These are phyloP conservation scores for Nematostella vectensis DNA, from an alignment of 92 coral and sea anemone genomes.

Conservation along the genomic window DNA sequence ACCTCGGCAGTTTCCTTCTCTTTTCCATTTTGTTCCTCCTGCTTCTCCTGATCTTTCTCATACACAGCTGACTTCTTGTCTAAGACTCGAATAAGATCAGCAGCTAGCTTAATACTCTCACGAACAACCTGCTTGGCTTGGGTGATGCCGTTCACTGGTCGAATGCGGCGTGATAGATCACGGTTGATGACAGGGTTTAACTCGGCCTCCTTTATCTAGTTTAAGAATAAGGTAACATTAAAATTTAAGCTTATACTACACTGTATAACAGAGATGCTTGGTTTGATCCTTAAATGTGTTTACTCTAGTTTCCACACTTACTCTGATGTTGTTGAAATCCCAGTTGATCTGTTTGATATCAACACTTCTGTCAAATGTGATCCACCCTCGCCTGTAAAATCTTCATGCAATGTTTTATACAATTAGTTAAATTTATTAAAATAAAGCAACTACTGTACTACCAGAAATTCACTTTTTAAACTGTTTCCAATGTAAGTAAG, in stretches of 20 bases:
- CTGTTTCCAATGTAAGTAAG: no score
- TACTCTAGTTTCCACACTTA: slow-evolving; percentile 25
- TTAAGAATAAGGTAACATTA: not conserved
- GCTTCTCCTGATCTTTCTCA: slow-evolving; percentile 45
- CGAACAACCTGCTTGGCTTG: slow-evolving; percentile 74
- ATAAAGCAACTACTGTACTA: not conserved
- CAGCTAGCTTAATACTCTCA: slow-evolving; percentile 82
- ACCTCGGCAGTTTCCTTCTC: slow-evolving; percentile 60
- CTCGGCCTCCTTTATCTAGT: slow-evolving; percentile 83
- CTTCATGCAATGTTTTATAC: no score
- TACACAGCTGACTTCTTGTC: slow-evolving; percentile 71
- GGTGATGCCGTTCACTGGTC: slow-evolving; percentile 72
- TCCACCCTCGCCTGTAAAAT: slow-evolving; percentile 95
- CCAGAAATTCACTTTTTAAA: no score
- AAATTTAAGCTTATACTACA: no score
- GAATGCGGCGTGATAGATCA: slow-evolving; percentile 90
- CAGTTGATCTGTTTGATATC: slow-evolving; percentile 94
- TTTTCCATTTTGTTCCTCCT: slow-evolving; percentile 58
- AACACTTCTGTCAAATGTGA: slow-evolving; percentile 92
- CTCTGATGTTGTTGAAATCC: slow-evolving; percentile 83
- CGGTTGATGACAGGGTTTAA: slow-evolving; percentile 90
- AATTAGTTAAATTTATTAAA: not conserved
- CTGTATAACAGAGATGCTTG: no score
- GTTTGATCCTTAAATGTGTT: no score
- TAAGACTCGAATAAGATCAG: slow-evolving; percentile 55